Evolutionary conservation across 2,113 vertebrate species (phyloP).

Genomic region (Marmota monax): DNA sequence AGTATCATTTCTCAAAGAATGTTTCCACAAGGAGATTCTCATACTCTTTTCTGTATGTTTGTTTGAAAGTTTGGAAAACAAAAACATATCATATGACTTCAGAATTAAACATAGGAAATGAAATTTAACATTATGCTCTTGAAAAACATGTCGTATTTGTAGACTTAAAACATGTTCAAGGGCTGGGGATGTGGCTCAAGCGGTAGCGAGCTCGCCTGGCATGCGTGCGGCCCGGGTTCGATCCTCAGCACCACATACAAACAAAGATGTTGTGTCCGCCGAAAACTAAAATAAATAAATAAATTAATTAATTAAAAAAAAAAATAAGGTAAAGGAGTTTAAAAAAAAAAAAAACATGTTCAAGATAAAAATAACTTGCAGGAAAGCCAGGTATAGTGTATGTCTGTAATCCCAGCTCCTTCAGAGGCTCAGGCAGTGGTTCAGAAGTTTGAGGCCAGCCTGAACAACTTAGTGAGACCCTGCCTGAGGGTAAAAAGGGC

Average conservation of each 20-base stretch:
- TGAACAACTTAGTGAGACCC: neutral
- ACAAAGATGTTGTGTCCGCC: too few relatives aligned
- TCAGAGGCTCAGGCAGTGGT: neutral
- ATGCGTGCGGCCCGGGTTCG: too few relatives aligned
- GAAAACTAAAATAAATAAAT: too few relatives aligned
- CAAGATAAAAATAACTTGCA: neutral
- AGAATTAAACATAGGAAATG: neutral
- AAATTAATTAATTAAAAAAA: too few relatives aligned
- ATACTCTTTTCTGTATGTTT: neutral
- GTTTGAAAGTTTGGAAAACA: neutral
- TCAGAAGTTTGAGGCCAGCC: neutral
- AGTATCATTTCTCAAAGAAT: slow-evolving; percentile 18
- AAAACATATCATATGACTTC: neutral
- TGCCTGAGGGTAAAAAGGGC: neutral
- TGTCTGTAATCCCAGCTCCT: neutral
- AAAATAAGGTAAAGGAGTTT: too few relatives aligned
- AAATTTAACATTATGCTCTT: neutral
- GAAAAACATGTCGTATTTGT: neutral
- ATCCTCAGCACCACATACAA: too few relatives aligned
- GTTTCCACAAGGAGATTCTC: neutral
- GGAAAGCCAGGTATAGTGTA: neutral
- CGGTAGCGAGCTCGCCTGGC: too few relatives aligned
- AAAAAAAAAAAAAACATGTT: neutral
- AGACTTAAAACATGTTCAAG: neutral
- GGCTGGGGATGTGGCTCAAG: too few relatives aligned